These are phyloP conservation scores for Drosophila merina DNA, from an alignment of 2,888 invertebrate genomes.

Conservation along the genomic window DNA sequence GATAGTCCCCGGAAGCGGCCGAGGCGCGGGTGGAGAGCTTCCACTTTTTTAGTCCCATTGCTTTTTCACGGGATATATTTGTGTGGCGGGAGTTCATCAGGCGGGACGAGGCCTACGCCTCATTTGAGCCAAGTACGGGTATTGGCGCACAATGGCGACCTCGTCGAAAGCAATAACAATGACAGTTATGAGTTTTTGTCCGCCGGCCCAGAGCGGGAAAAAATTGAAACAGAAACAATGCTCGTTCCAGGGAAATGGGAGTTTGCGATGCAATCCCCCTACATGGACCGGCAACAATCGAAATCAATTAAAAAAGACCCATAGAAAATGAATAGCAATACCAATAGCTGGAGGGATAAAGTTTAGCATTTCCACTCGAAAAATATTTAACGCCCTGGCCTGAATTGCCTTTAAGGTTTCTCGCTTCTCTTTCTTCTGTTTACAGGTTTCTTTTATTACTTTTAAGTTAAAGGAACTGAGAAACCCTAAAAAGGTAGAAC, in stretches of 20 bases:
- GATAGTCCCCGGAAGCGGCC: not conserved
- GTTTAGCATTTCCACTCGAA: not conserved
- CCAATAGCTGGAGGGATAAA: not conserved
- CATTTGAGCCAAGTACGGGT: conserved; percentile 55
- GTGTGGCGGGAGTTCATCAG: conserved; percentile 41
- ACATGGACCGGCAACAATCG: conserved; percentile 26
- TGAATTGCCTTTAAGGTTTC: not conserved
- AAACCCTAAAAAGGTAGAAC: too few species aligned
- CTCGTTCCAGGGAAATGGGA: conserved; percentile 24
- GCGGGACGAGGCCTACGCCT: conserved; percentile 46
- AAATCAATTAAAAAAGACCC: conserved; percentile 29
- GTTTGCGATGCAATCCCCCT: conserved; percentile 26
- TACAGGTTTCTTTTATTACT: not conserved
- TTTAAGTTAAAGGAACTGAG: not conserved
- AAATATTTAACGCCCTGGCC: not conserved
- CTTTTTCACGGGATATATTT: conserved; percentile 44
- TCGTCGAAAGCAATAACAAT: conserved; percentile 54
- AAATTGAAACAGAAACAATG: conserved; percentile 11
- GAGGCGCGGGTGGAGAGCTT: conserved; percentile 11
- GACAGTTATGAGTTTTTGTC: conserved; percentile 65
- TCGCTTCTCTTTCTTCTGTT: not conserved
- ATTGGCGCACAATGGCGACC: conserved; percentile 60
- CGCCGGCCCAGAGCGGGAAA: conserved; percentile 1
- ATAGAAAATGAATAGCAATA: conserved; percentile 2
- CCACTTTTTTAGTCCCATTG: conserved; percentile 8